Evolutionary conservation across 53 echinoderm and acorn worm species (phyloP).

Genomic region (Henricia sp.): DNA sequence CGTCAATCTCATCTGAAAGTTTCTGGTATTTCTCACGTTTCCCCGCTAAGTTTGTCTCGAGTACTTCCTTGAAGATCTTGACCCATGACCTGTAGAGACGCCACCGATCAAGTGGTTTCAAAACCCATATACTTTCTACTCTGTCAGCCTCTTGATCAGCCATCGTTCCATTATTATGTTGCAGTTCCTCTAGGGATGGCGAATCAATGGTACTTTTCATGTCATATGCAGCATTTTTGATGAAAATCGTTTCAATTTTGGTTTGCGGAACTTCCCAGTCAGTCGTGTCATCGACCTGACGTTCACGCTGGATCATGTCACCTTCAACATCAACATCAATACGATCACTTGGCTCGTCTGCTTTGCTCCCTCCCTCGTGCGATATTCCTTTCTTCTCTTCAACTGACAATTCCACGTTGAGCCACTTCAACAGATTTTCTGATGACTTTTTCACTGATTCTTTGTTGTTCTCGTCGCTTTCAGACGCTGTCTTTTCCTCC

Average conservation of each 20-base stretch:
- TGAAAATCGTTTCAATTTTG: no score
- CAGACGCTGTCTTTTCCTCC: background rate
- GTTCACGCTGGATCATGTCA: background rate
- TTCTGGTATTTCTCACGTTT: no score
- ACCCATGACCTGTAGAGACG: slow-evolving; percentile 74
- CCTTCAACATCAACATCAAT: no score
- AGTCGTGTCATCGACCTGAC: slow-evolving; percentile 28
- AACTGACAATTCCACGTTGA: background rate
- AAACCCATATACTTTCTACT: slow-evolving; percentile 9
- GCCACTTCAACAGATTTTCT: no score
- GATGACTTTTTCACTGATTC: no score
- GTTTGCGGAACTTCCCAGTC: no score
- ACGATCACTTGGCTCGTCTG: no score
- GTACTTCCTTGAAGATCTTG: no score
- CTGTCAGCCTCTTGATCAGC: background rate
- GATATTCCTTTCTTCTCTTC: background rate
- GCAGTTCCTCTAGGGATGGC: background rate
- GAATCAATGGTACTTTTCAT: no score
- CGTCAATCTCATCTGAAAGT: no score
- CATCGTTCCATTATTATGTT: background rate
- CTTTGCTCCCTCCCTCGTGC: background rate
- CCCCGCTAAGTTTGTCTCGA: no score
- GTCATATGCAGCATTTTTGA: no score
- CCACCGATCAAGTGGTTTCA: slow-evolving; percentile 49
- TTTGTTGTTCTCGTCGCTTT: background rate